These are phyloP conservation scores for Sebastes fasciatus DNA, from an alignment of 2,113 vertebrate species.

Conservation along the genomic window DNA sequence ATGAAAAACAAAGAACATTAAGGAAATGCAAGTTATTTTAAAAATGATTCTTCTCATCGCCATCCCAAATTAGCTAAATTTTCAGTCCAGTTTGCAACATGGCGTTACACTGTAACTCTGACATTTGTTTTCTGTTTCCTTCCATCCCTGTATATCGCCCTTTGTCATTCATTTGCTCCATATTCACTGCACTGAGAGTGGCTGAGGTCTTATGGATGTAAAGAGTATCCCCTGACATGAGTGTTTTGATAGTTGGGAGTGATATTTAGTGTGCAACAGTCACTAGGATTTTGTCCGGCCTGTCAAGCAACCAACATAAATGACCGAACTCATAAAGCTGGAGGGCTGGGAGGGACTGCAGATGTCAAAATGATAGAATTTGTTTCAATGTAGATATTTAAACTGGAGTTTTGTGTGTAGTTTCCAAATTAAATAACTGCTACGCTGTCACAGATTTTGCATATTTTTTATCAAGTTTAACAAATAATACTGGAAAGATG, in stretches of 20 bases:
- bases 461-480: background rate
- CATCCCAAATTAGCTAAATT: background rate
- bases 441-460: background rate
- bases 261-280: slow-evolving; percentile 57
- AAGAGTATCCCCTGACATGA: slow-evolving; percentile 45
- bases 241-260: slow-evolving; percentile 54
- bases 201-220: slow-evolving; percentile 22
- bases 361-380: slow-evolving; percentile 10
- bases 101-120: background rate
- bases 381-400: background rate
- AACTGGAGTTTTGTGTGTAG: background rate
- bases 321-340: slow-evolving; percentile 22
- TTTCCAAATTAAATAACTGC: slow-evolving; percentile 7
- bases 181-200: background rate
- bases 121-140: background rate
- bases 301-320: slow-evolving; percentile 49
- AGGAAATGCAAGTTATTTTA: background rate
- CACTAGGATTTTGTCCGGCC: slow-evolving; percentile 49
- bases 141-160: background rate
- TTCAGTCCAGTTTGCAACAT: background rate
- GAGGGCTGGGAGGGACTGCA: slow-evolving; percentile 15
- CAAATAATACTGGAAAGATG: background rate
- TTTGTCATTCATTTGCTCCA: slow-evolving; percentile 20
- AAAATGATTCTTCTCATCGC: background rate
- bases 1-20: background rate